Conservation (phyloP, 1,140 invertebrate genomes). For the Drosophila elegans region DNA sequence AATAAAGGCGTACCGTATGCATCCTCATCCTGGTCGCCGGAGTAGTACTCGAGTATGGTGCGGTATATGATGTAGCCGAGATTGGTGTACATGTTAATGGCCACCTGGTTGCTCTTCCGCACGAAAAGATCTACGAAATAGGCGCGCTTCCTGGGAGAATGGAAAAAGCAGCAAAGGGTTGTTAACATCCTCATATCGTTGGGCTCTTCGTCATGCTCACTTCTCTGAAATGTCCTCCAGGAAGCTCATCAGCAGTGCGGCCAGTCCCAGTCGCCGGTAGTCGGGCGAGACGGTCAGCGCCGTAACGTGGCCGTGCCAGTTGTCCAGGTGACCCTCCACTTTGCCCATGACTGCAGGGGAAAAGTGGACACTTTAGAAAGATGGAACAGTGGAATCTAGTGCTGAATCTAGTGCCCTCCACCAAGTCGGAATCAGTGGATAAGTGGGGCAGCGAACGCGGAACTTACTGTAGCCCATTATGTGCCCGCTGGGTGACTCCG, state of each 20-base stretch:
- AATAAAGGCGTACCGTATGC: constrained; percentile 91
- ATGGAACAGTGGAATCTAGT: too few relatives aligned
- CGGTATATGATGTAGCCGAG: constrained; percentile 99
- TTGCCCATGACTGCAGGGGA: constrained; percentile 96
- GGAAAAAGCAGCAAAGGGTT: constrained; percentile 8
- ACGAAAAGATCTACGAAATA: constrained; percentile 99
- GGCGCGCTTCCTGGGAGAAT: constrained; percentile 93
- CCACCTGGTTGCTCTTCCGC: constrained; percentile 97
- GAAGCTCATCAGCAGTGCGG: constrained; percentile 97
- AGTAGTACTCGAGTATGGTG: constrained; percentile 98
- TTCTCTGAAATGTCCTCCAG: constrained; percentile 98
- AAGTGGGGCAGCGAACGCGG: too few relatives aligned
- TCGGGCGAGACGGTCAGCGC: constrained; percentile 98
- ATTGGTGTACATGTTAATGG: constrained; percentile 98
- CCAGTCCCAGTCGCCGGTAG: constrained; percentile 95
- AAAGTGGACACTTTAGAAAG: background rate
- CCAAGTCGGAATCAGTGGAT: too few relatives aligned
- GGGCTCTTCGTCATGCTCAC: constrained; percentile 85
- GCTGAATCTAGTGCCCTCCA: too few relatives aligned
- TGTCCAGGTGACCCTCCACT: constrained; percentile 96
- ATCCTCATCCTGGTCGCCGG: constrained; percentile 98
- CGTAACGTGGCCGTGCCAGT: constrained; percentile 99
- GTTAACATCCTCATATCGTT: background rate
- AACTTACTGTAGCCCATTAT: constrained; percentile 99
- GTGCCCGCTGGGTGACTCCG: constrained; percentile 96